A percentile compares a stretch with the other conserved stretches of the same genome.
Evolutionary conservation across 2,888 invertebrate genomes (phyloP).

Genomic region (Ophioninae sp.): DNA sequence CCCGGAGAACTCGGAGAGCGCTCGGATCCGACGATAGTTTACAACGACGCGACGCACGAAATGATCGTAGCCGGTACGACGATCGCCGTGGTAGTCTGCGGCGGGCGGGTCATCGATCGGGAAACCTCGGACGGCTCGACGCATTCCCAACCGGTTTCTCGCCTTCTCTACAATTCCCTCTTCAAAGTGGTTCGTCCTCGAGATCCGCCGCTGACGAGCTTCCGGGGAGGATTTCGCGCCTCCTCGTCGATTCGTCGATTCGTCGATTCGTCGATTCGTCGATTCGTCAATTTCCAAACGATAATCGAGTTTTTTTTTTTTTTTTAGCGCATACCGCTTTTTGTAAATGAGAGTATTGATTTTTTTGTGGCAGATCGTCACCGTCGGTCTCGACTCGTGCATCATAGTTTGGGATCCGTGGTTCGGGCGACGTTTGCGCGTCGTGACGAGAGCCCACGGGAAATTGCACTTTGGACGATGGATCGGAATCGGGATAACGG

Average conservation of each 20-base stretch:
- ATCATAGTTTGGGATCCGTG: constrained; percentile 92
- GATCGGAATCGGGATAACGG: constrained; percentile 88
- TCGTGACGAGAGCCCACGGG: constrained; percentile 88
- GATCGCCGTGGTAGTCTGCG: constrained; percentile 85
- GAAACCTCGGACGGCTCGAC: constrained; percentile 89
- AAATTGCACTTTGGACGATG: constrained; percentile 85
- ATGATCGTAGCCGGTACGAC: constrained; percentile 86
- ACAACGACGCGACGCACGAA: constrained; percentile 86
- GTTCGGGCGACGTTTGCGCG: constrained; percentile 86
- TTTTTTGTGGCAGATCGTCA: constrained; percentile 83
- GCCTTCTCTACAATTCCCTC: constrained; percentile 88
- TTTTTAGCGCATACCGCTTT: too few species aligned
- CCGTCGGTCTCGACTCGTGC: constrained; percentile 90
- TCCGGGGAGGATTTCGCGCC: too few species aligned
- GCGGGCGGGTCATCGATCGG: constrained; percentile 86
- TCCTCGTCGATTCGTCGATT: too few species aligned
- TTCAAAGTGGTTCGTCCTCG: constrained; percentile 83
- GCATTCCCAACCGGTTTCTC: constrained; percentile 86
- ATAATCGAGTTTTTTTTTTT: too few species aligned
- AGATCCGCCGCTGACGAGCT: not conserved
- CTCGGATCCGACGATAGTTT: constrained; percentile 84
- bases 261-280: too few species aligned
- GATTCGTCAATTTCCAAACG: too few species aligned
- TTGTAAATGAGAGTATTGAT: too few species aligned
- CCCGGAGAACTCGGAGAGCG: constrained; percentile 85